Percentiles rank a stretch among this genome's conserved stretches.
phyloP scores from a whole-genome alignment of 37 sponge, comb jelly and placozoan genomes.

The Agelas oroides region DNA sequence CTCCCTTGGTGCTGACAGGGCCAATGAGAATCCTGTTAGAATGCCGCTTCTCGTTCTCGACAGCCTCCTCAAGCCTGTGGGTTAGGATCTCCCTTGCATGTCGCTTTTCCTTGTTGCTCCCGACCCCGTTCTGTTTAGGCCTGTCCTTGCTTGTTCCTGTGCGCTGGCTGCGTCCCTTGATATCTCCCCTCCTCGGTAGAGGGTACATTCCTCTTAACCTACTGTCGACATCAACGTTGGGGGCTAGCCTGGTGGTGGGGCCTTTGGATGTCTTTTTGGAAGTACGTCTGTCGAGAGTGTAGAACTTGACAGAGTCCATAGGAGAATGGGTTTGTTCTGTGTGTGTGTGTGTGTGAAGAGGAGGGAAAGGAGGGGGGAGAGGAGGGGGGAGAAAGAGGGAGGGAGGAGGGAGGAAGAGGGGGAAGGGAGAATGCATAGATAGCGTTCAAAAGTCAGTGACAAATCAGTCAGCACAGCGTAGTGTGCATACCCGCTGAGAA shows the following conservation, averaged over 20 bases:
- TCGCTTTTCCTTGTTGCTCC: background rate
- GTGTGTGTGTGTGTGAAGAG: background rate
- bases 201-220: background rate
- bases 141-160: background rate
- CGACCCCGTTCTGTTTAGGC: background rate
- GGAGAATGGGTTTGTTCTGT: background rate
- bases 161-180: background rate
- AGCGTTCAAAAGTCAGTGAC: background rate
- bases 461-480: too few relatives aligned
- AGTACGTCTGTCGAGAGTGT: slow-evolving; percentile 49
- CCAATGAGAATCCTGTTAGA: slow-evolving; percentile 9
- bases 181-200: background rate
- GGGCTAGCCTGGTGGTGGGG: background rate
- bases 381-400: background rate
- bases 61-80: background rate
- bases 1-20: slow-evolving; percentile 35
- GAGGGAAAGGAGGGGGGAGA: background rate
- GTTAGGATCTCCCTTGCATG: background rate
- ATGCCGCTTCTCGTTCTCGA: slow-evolving; percentile 3
- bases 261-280: background rate
- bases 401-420: background rate
- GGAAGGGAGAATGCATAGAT: background rate
- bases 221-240: slow-evolving; percentile 43
- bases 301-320: slow-evolving; percentile 53
- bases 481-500: slow-evolving; percentile 23